These are phyloP conservation scores for Timema cristinae DNA, from an alignment of 2,888 invertebrate genomes.

Conservation along the genomic window DNA sequence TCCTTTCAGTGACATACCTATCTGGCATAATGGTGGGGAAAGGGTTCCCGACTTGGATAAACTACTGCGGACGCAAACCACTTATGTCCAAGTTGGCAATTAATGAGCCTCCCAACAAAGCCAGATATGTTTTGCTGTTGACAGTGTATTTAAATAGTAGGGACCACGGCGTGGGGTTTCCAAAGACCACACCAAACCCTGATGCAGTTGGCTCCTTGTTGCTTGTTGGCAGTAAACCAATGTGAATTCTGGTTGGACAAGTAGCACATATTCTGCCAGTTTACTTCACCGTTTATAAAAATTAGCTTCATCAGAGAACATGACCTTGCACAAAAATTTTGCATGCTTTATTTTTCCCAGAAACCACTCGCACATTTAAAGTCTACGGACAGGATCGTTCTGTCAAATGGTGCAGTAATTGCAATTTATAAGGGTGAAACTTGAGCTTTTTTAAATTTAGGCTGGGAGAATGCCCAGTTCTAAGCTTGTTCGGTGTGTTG, in stretches of 20 bases:
- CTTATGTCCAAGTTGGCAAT: too few species aligned
- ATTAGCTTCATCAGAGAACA: conserved; percentile 11
- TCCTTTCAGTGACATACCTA: neutral
- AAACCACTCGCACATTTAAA: neutral
- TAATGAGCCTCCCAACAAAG: too few species aligned
- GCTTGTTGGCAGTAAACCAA: neutral
- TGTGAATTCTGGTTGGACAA: neutral
- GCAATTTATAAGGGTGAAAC: conserved; percentile 2
- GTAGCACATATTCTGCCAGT: neutral
- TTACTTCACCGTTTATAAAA: conserved; percentile 6
- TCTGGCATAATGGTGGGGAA: neutral
- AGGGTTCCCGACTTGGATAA: neutral
- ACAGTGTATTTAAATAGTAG: neutral
- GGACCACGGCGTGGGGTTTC: neutral
- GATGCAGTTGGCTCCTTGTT: neutral
- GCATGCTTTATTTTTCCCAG: neutral
- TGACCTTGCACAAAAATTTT: neutral
- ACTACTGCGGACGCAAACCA: neutral
- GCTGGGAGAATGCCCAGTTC: conserved; percentile 12
- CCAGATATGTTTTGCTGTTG: neutral
- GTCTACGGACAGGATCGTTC: neutral
- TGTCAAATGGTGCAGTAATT: neutral
- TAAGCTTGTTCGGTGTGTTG: neutral
- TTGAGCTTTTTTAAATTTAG: neutral
- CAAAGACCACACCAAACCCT: conserved; percentile 4